phyloP scores from a whole-genome alignment of 2,888 invertebrate species.

The Heliconius hortense region DNA sequence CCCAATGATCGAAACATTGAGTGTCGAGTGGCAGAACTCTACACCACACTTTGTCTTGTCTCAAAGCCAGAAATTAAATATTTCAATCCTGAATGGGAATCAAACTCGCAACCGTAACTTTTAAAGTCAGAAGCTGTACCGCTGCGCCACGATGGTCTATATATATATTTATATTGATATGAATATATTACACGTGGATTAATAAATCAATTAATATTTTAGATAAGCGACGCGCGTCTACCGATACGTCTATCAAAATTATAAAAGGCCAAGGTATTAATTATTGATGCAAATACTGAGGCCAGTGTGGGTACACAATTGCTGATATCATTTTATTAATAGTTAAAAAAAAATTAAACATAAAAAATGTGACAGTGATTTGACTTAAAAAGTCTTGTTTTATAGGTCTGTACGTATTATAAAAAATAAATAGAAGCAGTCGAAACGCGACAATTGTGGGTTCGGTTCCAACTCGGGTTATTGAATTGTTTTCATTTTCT shows the following conservation, averaged over 20 bases:
- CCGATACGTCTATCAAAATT: conserved; percentile 5
- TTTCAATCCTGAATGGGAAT: not conserved
- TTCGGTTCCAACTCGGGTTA: too few relatives aligned
- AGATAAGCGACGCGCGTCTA: not conserved
- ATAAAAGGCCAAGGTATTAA: not conserved
- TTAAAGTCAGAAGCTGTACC: not conserved
- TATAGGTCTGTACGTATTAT: too few relatives aligned
- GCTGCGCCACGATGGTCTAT: not conserved
- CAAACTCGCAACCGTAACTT: not conserved
- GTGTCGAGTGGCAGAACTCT: not conserved
- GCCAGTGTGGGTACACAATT: not conserved
- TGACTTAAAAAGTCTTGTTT: too few relatives aligned
- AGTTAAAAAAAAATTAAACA: not conserved
- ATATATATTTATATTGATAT: not conserved
- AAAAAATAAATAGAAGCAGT: too few relatives aligned
- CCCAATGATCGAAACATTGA: not conserved
- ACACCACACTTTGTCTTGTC: not conserved
- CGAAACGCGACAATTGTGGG: too few relatives aligned
- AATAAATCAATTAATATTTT: conserved; percentile 7
- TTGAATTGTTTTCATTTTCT: too few relatives aligned
- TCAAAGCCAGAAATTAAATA: not conserved
- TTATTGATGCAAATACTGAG: not conserved
- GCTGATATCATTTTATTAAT: not conserved
- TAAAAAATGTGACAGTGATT: too few relatives aligned
- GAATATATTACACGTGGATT: not conserved